Conservation (phyloP, 2,113 vertebrate species). For the Axis porcinus region DNA sequence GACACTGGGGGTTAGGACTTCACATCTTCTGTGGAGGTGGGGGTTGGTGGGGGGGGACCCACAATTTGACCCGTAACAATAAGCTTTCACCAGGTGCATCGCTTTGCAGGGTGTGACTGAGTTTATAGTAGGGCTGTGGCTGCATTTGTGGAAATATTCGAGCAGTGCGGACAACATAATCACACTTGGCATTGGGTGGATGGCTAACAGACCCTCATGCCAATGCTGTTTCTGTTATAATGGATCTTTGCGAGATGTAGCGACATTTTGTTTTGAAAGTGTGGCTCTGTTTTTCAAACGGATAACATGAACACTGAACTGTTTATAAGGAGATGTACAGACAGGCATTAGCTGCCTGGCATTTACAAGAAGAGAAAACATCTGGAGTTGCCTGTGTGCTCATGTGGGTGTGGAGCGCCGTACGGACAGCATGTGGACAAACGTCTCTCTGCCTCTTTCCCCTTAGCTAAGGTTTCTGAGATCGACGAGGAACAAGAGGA, state of each 20-base stretch:
- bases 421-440: fast-evolving
- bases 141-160: not conserved
- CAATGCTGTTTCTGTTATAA: not conserved
- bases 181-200: fast-evolving
- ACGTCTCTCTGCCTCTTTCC: not conserved
- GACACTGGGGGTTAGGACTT: not conserved
- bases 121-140: fast-evolving
- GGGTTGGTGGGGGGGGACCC: not conserved
- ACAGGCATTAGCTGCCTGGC: not conserved
- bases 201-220: fast-evolving
- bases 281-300: not conserved
- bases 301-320: not conserved
- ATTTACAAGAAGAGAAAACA: fast-evolving
- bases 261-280: no score
- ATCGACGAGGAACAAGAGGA: constrained; percentile 82
- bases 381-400: not conserved
- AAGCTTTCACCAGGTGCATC: fast-evolving
- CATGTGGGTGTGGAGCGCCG: fast-evolving
- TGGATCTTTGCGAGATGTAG: not conserved
- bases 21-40: not conserved
- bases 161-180: fast-evolving
- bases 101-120: not conserved
- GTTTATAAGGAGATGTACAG: not conserved
- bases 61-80: fast-evolving
- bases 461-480: constrained; percentile 72